Percentiles rank a stretch among this genome's conserved stretches.
Conservation (phyloP, 2,888 invertebrate genomes). For the Prosapia bicincta region DNA sequence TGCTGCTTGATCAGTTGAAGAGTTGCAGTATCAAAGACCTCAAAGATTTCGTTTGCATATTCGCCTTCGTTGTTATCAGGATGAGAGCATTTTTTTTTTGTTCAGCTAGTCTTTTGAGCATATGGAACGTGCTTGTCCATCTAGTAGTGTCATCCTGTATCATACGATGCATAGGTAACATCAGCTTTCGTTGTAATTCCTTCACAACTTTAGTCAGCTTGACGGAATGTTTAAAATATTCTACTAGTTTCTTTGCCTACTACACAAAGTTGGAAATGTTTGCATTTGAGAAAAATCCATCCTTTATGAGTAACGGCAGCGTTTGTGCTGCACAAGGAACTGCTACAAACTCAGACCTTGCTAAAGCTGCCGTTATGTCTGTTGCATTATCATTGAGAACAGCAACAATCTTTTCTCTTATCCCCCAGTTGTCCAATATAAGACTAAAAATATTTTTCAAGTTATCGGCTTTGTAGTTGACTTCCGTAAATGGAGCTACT, state of each 20-base stretch:
- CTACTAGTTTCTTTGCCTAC: constrained; percentile 5
- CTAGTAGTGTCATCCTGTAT: not conserved
- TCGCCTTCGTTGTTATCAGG: not conserved
- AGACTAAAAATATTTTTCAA: not conserved
- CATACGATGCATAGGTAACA: not conserved
- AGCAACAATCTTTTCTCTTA: constrained; percentile 8
- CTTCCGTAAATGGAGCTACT: constrained; percentile 8
- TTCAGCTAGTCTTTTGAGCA: not conserved
- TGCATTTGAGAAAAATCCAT: not conserved
- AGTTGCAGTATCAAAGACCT: constrained; percentile 7
- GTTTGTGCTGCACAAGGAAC: constrained; percentile 13
- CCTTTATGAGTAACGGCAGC: constrained; percentile 1
- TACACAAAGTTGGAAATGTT: not conserved
- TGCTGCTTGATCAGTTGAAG: too few relatives aligned
- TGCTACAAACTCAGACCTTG: not conserved
- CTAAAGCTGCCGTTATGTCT: constrained; percentile 2
- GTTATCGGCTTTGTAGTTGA: constrained; percentile 8
- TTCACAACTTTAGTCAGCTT: constrained; percentile 3
- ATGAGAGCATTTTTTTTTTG: constrained; percentile 7
- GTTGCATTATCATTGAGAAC: constrained; percentile 3
- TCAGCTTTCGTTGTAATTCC: not conserved
- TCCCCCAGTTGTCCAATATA: not conserved
- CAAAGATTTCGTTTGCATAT: not conserved
- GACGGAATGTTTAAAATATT: constrained; percentile 5
- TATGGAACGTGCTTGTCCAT: constrained; percentile 4